A percentile compares a stretch with the other conserved stretches of the same genome.
Conservation (phyloP, 1,140 invertebrate species). For the Scaptodrosophila lebanonensis region DNA sequence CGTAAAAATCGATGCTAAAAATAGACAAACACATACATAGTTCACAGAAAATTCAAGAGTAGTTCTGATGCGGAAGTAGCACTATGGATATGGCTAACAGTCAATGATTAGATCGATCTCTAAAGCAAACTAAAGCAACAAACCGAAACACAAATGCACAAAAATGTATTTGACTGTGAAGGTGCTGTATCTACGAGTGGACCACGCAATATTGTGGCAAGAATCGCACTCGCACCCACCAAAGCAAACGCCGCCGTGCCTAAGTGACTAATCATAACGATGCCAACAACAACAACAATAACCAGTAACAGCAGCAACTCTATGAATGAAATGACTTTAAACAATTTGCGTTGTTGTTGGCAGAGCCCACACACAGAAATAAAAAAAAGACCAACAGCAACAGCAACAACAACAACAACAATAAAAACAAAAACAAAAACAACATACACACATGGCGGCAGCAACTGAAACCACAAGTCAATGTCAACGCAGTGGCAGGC, state of each 20-base stretch:
- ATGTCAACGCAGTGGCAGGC: slow-evolving; percentile 63
- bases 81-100: too few relatives aligned
- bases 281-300: too few relatives aligned
- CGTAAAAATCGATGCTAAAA: slow-evolving; percentile 35
- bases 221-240: slow-evolving; percentile 56
- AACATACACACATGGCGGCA: slow-evolving; percentile 37
- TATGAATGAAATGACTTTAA: slow-evolving; percentile 61
- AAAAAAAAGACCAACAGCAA: slow-evolving; percentile 45
- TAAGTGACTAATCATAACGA: slow-evolving; percentile 67
- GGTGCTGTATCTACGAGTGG: slow-evolving; percentile 23
- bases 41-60: too few relatives aligned
- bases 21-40: too few relatives aligned
- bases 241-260: slow-evolving; percentile 18
- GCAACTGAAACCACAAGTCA: slow-evolving; percentile 69
- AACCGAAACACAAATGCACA: slow-evolving; percentile 9
- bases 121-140: too few relatives aligned
- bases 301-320: slow-evolving; percentile 13
- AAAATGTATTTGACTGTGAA: slow-evolving; percentile 61
- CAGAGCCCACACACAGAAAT: slow-evolving; percentile 57
- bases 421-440: too few relatives aligned
- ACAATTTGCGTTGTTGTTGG: slow-evolving; percentile 43
- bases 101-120: too few relatives aligned
- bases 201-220: slow-evolving; percentile 69
- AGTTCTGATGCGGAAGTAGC: too few relatives aligned
- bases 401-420: slow-evolving; percentile 54